phyloP scores from a whole-genome alignment of 2,113 vertebrate species.

The Daphoenositta chrysoptera region DNA sequence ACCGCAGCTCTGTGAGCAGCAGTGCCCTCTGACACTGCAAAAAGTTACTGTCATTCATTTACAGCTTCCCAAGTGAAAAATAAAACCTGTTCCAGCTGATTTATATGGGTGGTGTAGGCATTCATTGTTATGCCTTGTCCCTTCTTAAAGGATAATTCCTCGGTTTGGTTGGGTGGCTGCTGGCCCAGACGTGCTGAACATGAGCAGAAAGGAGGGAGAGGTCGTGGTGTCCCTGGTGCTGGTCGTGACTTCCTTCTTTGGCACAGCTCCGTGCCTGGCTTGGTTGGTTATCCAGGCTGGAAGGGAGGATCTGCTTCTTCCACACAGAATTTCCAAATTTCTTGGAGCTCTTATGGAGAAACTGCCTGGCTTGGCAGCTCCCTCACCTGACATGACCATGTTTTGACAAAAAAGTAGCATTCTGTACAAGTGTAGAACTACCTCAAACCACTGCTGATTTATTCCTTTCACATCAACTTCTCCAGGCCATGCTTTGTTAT shows the following conservation, averaged over 20 bases:
- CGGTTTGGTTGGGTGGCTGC: not conserved
- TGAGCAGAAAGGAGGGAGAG: not conserved
- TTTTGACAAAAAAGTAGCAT: not conserved
- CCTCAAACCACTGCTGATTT: not conserved
- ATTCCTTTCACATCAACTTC: not conserved
- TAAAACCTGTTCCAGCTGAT: not conserved
- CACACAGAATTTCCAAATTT: not conserved
- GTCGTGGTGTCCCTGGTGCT: not conserved
- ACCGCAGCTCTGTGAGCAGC: rapidly evolving
- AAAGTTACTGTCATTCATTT: not conserved
- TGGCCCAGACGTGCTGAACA: not conserved
- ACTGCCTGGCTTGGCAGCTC: not conserved
- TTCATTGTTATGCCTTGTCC: not conserved
- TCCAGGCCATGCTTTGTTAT: not conserved
- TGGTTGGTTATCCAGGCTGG: rapidly evolving
- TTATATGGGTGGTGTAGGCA: too few species aligned
- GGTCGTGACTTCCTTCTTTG: rapidly evolving
- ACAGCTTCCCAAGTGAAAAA: not conserved
- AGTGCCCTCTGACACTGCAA: not conserved
- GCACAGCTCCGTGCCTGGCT: not conserved
- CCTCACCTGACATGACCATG: not conserved
- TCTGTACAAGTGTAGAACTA: not conserved
- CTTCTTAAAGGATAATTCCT: not conserved
- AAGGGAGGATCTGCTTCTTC: not conserved
- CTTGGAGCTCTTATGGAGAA: not conserved